Evolutionary conservation across 2,797 vertebrate genomes (phyloP).

Genomic region (Setipinna tenuifilis): DNA sequence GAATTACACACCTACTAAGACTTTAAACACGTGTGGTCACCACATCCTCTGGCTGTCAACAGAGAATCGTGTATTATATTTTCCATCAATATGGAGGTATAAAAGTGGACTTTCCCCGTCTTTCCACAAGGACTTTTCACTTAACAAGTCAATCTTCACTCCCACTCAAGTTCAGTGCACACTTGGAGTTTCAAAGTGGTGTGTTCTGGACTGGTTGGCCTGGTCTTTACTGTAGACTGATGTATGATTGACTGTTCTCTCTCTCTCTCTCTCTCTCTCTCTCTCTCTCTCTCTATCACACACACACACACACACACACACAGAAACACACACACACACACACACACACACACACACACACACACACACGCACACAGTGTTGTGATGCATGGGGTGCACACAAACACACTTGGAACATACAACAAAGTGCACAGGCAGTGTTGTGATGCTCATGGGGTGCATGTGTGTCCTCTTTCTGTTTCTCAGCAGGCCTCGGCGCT

Average conservation of each 20-base stretch:
- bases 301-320: background rate
- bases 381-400: too few relatives aligned
- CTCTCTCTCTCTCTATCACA: background rate
- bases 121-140: background rate
- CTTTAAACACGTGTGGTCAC: background rate
- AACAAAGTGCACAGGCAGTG: background rate
- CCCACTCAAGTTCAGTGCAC: background rate
- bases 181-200: background rate
- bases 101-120: background rate
- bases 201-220: background rate
- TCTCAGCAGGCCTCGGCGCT: conserved; percentile 43
- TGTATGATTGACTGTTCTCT: background rate
- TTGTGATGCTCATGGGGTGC: background rate
- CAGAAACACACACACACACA: background rate
- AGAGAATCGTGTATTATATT: background rate
- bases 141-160: background rate
- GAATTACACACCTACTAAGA: background rate
- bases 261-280: too few relatives aligned
- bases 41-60: background rate
- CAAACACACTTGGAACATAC: background rate
- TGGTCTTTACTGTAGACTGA: background rate
- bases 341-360: background rate
- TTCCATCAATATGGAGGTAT: background rate
- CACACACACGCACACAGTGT: background rate
- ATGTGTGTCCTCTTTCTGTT: background rate